phyloP scores from a whole-genome alignment of 2,113 vertebrate species.

The Microcebus ravelobensis region DNA sequence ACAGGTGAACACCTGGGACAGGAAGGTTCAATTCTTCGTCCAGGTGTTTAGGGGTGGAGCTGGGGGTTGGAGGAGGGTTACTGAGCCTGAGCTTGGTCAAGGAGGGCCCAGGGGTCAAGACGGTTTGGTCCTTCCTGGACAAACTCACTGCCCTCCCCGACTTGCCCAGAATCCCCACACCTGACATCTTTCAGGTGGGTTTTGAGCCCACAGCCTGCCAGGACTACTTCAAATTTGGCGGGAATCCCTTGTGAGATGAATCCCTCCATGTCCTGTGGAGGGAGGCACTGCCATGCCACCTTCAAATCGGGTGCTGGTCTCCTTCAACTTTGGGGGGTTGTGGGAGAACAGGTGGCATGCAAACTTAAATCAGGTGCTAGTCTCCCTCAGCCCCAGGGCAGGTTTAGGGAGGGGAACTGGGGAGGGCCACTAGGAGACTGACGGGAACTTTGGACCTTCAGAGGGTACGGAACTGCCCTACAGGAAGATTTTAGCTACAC shows the following conservation, averaged over 20 bases:
- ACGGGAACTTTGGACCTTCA: neutral
- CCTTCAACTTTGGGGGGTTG: neutral
- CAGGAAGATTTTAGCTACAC: accelerated
- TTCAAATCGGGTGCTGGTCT: neutral
- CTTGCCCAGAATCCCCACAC: neutral
- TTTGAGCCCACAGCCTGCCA: conserved; percentile 30
- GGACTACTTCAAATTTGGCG: neutral
- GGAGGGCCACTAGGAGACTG: neutral
- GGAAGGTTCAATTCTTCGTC: neutral
- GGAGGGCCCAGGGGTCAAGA: neutral
- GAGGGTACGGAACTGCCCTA: neutral
- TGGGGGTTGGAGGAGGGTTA: neutral
- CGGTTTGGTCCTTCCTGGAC: neutral
- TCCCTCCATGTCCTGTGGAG: neutral
- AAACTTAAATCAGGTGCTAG: conserved; percentile 1
- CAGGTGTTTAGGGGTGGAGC: neutral
- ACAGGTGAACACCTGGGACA: neutral
- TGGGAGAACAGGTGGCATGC: neutral
- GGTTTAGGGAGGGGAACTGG: accelerated
- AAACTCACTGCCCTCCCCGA: neutral
- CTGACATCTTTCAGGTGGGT: neutral
- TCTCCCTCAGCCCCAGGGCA: neutral
- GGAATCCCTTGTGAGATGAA: neutral
- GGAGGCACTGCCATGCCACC: neutral
- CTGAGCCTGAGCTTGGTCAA: neutral